Conservation (phyloP, 2,888 invertebrate genomes). For the Eugnorisma glareosa region DNA sequence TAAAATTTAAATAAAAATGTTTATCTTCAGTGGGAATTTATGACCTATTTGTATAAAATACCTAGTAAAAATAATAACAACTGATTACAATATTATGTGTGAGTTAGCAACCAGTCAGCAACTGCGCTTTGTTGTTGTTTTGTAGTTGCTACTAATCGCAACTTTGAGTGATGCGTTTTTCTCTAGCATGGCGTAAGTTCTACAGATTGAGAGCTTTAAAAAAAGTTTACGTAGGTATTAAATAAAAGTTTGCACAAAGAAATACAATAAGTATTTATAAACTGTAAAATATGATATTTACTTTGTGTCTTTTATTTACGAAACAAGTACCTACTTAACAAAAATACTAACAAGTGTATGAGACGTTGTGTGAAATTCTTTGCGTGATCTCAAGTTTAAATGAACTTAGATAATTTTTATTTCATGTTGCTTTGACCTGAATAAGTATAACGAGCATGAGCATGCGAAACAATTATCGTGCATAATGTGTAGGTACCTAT, state of each 20-base stretch:
- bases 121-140: slow-evolving; percentile 5
- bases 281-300: not conserved
- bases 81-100: not conserved
- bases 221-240: no score
- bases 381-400: slow-evolving; percentile 5
- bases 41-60: not conserved
- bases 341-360: not conserved
- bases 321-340: not conserved
- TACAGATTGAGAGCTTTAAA: not conserved
- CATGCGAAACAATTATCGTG: slow-evolving; percentile 34
- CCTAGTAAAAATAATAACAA: not conserved
- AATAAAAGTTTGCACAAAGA: not conserved
- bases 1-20: not conserved
- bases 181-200: not conserved
- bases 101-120: not conserved
- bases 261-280: not conserved
- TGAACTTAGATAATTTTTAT: slow-evolving; percentile 15
- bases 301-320: not conserved
- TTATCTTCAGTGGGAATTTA: not conserved
- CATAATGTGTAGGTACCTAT: slow-evolving; percentile 18
- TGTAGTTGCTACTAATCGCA: not conserved
- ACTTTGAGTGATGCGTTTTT: not conserved
- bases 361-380: slow-evolving; percentile 7
- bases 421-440: slow-evolving; percentile 30
- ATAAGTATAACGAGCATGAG: slow-evolving; percentile 9